phyloP scores from a whole-genome alignment of 2,797 vertebrate genomes.

The Helicolenus hilgendorfi region DNA sequence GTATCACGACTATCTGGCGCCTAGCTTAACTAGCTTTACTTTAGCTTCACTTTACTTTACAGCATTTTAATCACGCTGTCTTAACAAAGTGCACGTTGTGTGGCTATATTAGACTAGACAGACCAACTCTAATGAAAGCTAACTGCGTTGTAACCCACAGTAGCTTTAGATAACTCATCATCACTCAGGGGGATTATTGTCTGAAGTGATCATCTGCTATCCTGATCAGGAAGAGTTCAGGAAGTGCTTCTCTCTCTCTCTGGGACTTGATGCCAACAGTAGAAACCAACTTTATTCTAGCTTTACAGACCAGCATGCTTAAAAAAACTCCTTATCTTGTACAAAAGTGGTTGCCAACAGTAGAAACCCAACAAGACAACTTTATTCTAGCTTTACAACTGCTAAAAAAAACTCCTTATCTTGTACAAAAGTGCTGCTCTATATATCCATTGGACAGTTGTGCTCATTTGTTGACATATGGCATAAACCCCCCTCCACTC shows the following conservation, averaged over 20 bases:
- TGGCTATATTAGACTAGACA: rapidly evolving
- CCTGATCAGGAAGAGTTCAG: constrained; percentile 26
- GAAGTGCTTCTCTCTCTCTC: not conserved
- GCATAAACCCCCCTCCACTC: constrained; percentile 62
- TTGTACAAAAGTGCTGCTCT: not conserved
- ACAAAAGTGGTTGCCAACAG: too few relatives aligned
- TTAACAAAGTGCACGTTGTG: not conserved
- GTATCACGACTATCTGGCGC: constrained; percentile 19
- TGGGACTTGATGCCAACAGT: not conserved
- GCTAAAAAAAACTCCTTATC: not conserved
- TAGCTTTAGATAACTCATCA: not conserved
- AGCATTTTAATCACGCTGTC: not conserved
- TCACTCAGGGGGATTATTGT: constrained; percentile 39
- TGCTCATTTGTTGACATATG: constrained; percentile 80
- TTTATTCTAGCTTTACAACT: not conserved
- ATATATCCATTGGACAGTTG: not conserved
- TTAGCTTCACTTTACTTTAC: not conserved
- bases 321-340: too few relatives aligned
- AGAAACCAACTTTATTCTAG: not conserved
- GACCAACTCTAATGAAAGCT: not conserved
- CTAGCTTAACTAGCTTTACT: not conserved
- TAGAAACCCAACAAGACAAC: not conserved
- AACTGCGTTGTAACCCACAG: not conserved
- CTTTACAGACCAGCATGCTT: too few relatives aligned
- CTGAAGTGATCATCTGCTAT: constrained; percentile 32